These are phyloP conservation scores for Pangasianodon gigas DNA, from an alignment of 2,113 vertebrate genomes.

Conservation along the genomic window DNA sequence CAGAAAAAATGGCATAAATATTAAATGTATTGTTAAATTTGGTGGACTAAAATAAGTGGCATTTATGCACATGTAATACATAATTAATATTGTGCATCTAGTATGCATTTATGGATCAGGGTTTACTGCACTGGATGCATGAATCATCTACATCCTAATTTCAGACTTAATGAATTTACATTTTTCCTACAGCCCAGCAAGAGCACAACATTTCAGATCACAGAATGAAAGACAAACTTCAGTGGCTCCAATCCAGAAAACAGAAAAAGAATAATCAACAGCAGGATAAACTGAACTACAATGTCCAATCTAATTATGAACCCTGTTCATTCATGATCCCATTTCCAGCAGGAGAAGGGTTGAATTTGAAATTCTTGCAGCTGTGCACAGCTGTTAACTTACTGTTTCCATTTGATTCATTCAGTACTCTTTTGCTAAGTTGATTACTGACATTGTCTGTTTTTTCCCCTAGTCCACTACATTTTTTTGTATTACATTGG, in stretches of 20 bases:
- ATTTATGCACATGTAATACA: neutral
- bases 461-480: neutral
- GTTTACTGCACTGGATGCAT: neutral
- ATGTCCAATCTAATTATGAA: neutral
- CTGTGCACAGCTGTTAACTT: neutral
- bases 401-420: neutral
- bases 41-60: neutral
- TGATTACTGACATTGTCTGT: neutral
- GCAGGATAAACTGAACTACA: neutral
- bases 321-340: neutral
- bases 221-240: neutral
- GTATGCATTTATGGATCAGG: neutral
- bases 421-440: neutral
- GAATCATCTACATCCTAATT: neutral
- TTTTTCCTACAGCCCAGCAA: neutral
- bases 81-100: neutral
- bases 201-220: neutral
- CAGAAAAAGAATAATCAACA: neutral
- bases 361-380: constrained; percentile 2
- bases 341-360: neutral
- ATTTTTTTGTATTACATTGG: neutral
- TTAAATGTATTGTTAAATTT: neutral
- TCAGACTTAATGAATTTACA: neutral
- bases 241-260: neutral
- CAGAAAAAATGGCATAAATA: neutral